Base-by-base conservation (phyloP, 2,113 vertebrate genomes). In the Amblyopsis rosae region DNA sequence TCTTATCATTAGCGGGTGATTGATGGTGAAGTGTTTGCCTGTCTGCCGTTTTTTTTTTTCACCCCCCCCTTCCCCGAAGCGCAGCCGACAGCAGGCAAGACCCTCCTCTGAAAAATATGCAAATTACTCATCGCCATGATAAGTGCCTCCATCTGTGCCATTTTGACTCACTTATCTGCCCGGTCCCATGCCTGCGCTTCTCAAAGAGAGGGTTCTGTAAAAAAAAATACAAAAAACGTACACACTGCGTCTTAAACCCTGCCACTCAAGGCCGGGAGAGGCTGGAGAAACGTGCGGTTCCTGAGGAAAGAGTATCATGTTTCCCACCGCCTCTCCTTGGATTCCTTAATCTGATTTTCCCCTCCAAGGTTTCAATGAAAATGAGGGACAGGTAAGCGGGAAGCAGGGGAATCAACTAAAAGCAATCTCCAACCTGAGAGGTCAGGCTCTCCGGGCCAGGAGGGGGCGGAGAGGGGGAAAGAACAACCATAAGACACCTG, bases 1-100 rank as follows among this genome's bases (percentile, higher is more conserved):
- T 82, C 72, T 82, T 71, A 82, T 83, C 81, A 69, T 88, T 85
- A 86, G 78, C 70, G 13, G 35, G 75, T 90, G 90, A 92, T 88
- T 85, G 86, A 92, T 90, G 81, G 71, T 79, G 85, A 88, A 82
- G 80, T 84, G 88, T 86, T 87, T 82, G 86, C 87, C 79, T 51
- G 50, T n/a, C 11, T 51, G 50, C 50, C 1, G 15, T 11, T 51
- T 51, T 51, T 51, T 9, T 9, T 13, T 19, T n/a, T n/a, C n/a
- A n/a, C n/a, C 55, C 26, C 55, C 11, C n/a, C 10, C n/a, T 11
- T 1, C 19, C 16, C 11, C 16, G n/a, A 56, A 68, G 68, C 48
- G 47, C 19, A 70, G 62, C 68, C 76, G 17, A 65, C 46, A 54
- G 48, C 48, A 72, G 75, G 78, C 82, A 46, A 54, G 72, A 16